phyloP scores from a whole-genome alignment of 2,797 vertebrate species.

The Myotis planiceps region DNA sequence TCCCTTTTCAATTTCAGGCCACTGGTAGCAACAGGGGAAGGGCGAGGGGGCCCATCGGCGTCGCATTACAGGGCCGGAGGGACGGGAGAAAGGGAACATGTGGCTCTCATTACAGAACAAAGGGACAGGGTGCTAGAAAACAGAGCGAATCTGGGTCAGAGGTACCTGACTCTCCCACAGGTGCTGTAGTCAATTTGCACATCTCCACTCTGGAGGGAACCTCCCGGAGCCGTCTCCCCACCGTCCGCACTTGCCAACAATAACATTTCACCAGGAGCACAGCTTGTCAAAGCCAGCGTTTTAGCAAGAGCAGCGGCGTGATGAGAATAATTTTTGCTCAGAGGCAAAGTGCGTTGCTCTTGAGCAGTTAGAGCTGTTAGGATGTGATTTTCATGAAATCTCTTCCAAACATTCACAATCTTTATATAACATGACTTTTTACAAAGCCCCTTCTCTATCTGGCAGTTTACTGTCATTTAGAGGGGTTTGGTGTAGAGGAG shows the following conservation, averaged over 20 bases:
- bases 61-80: conserved; percentile 68
- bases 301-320: conserved; percentile 64
- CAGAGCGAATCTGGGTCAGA: conserved; percentile 81
- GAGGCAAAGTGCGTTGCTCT: conserved; percentile 69
- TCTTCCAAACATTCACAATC: conserved; percentile 50
- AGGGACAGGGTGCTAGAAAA: conserved; percentile 79
- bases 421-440: conserved; percentile 75
- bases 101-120: conserved; percentile 82
- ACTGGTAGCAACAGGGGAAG: conserved; percentile 47
- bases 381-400: conserved; percentile 74
- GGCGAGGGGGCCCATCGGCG: background rate
- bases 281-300: conserved; percentile 85
- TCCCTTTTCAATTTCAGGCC: conserved; percentile 41
- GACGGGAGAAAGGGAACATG: conserved; percentile 73
- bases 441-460: conserved; percentile 44
- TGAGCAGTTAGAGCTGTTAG: conserved; percentile 80
- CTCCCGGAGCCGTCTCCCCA: conserved; percentile 75
- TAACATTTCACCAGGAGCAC: conserved; percentile 84
- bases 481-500: background rate
- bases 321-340: conserved; percentile 83
- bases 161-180: conserved; percentile 81
- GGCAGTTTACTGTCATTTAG: conserved; percentile 77
- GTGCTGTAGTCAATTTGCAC: conserved; percentile 84
- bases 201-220: conserved; percentile 78
- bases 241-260: conserved; percentile 78